A percentile compares a stretch with the other conserved stretches of the same genome.
Evolutionary conservation across 2,797 vertebrate species (phyloP).

Genomic region (Scleropages formosus): DNA sequence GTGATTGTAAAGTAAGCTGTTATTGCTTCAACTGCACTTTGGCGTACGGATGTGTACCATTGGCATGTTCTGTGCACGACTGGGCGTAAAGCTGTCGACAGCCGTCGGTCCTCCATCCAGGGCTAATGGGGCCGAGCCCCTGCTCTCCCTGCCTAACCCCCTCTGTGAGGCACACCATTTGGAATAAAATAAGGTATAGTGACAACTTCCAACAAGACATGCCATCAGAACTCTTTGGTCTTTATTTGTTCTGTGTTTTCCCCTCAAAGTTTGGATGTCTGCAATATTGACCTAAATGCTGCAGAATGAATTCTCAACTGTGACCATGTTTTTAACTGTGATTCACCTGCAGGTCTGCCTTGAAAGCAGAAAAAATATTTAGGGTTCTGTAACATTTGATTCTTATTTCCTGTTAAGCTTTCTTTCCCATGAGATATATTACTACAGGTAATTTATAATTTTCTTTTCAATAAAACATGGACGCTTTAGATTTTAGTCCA

Average conservation of each 20-base stretch:
- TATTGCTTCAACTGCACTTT: constrained; percentile 72
- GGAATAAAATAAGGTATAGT: constrained; percentile 65
- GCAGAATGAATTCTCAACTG: constrained; percentile 77
- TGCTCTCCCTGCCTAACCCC: constrained; percentile 51
- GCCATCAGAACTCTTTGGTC: constrained; percentile 60
- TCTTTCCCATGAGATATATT: constrained; percentile 47
- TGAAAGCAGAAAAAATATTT: constrained; percentile 54
- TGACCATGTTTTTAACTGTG: constrained; percentile 79
- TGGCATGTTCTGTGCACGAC: constrained; percentile 53
- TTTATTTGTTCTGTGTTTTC: constrained; percentile 53
- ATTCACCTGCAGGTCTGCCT: constrained; percentile 75
- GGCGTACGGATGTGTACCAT: constrained; percentile 62
- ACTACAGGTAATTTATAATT: constrained; percentile 57
- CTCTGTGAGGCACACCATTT: constrained; percentile 55
- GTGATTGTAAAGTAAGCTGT: constrained; percentile 72
- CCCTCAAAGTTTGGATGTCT: constrained; percentile 66
- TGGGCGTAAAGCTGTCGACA: constrained; percentile 74
- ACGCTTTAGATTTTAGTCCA: constrained; percentile 52
- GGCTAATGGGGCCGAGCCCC: constrained; percentile 41
- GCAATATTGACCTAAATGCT: constrained; percentile 69
- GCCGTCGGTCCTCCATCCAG: constrained; percentile 44
- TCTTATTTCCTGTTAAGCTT: constrained; percentile 40
- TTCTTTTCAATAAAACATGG: constrained; percentile 44
- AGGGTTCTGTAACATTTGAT: constrained; percentile 35
- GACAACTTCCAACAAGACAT: constrained; percentile 68